These are phyloP conservation scores for Amiota minor DNA, from an alignment of 2,888 invertebrate genomes.

Conservation along the genomic window DNA sequence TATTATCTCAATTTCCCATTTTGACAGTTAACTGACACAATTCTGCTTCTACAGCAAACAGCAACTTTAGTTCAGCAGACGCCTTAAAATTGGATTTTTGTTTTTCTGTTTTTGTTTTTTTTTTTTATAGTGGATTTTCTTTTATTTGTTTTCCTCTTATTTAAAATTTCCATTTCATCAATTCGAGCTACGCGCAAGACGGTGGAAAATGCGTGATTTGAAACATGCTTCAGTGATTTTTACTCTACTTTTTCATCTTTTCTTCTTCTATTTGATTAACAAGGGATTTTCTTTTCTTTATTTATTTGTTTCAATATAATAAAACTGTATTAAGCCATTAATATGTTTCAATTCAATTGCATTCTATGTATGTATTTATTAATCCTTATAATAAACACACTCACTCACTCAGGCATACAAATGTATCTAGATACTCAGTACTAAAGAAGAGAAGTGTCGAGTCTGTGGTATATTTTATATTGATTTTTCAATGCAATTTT, in stretches of 20 bases:
- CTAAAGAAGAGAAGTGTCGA: no score
- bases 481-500: slow-evolving; percentile 25
- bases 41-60: slow-evolving; percentile 33
- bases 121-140: not conserved
- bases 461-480: slow-evolving; percentile 5
- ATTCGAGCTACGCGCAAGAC: no score
- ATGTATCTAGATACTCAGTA: no score
- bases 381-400: no score
- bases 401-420: no score
- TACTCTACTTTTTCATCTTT: no score
- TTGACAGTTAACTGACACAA: slow-evolving; percentile 61
- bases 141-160: not conserved
- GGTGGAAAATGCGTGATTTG: no score
- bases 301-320: no score
- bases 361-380: not conserved
- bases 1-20: not conserved
- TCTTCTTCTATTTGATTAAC: no score
- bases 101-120: not conserved
- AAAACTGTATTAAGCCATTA: not conserved
- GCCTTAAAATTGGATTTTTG: slow-evolving; percentile 33
- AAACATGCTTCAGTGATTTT: no score
- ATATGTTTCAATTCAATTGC: not conserved
- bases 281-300: no score
- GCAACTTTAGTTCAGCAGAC: slow-evolving; percentile 10
- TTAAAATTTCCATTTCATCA: no score